A percentile compares a stretch with the other conserved stretches of the same genome.
Evolutionary conservation across 2,888 invertebrate genomes (phyloP).

Genomic region (Drosophila conformis): DNA sequence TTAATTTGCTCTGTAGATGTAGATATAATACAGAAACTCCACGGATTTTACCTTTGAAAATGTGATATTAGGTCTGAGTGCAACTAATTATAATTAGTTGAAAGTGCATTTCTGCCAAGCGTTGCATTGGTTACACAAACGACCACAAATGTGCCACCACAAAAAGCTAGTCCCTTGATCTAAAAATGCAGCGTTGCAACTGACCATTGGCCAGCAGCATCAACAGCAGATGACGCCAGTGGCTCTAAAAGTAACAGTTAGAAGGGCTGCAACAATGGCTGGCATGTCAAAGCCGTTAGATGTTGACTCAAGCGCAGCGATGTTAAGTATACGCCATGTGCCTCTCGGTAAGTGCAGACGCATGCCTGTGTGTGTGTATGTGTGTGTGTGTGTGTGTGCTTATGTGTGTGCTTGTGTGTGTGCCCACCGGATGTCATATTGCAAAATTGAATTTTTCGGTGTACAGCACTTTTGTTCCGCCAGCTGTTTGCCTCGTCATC

Average conservation of each 20-base stretch:
- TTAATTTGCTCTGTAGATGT: background rate
- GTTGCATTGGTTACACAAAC: conserved; percentile 26
- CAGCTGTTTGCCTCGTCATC: conserved; percentile 78
- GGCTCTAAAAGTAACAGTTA: conserved; percentile 44
- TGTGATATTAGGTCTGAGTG: background rate
- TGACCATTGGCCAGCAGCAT: conserved; percentile 14
- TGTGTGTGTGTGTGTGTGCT: background rate
- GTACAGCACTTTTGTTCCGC: conserved; percentile 62
- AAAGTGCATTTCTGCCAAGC: conserved; percentile 9
- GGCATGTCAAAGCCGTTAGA: conserved; percentile 61
- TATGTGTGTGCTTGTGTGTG: conserved; percentile 19
- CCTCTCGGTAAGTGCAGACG: conserved; percentile 15
- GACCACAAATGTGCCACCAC: conserved; percentile 25
- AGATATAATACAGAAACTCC: background rate
- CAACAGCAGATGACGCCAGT: conserved; percentile 30
- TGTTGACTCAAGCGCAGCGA: conserved; percentile 69
- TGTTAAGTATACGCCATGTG: conserved; percentile 74
- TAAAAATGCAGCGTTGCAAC: conserved; percentile 62
- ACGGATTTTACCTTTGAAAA: background rate
- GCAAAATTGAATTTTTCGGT: conserved; percentile 78
- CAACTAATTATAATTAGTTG: conserved; percentile 37
- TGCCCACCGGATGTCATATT: conserved; percentile 75
- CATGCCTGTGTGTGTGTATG: background rate
- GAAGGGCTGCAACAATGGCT: conserved; percentile 53
- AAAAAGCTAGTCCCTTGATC: conserved; percentile 1